Percentiles rank a stretch among this genome's conserved stretches.
These are phyloP conservation scores for Morpho deidamia DNA, from an alignment of 2,888 invertebrate genomes.

Conservation along the genomic window DNA sequence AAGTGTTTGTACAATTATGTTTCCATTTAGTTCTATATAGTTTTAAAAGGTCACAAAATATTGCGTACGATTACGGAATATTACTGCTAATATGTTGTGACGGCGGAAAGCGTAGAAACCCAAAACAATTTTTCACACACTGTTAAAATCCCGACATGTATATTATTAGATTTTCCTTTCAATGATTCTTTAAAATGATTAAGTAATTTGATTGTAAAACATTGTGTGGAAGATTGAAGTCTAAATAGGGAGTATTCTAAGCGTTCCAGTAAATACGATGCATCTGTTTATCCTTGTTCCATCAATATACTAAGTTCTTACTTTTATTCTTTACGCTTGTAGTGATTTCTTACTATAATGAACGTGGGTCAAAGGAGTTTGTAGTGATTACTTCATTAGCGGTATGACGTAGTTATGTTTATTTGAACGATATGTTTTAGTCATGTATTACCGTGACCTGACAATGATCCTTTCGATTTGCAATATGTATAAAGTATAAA, in stretches of 20 bases:
- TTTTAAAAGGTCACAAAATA: constrained; percentile 46
- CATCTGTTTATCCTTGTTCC: constrained; percentile 50
- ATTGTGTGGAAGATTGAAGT: constrained; percentile 51
- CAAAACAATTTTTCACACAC: constrained; percentile 47
- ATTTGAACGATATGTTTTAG: constrained; percentile 53
- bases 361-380: constrained; percentile 59
- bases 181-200: too few species aligned
- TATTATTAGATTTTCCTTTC: too few species aligned
- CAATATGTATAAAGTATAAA: constrained; percentile 38
- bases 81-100: constrained; percentile 50
- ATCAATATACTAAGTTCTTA: constrained; percentile 46
- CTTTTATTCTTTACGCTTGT: constrained; percentile 57
- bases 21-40: constrained; percentile 34
- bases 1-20: constrained; percentile 7
- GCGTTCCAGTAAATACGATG: constrained; percentile 30
- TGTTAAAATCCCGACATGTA: constrained; percentile 24
- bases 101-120: constrained; percentile 48
- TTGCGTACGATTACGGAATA: constrained; percentile 23
- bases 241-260: constrained; percentile 60
- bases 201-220: constrained; percentile 23
- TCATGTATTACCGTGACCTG: constrained; percentile 51
- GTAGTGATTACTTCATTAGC: constrained; percentile 56
- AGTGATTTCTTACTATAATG: constrained; percentile 53
- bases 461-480: constrained; percentile 62
- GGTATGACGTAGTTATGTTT: constrained; percentile 59